These are phyloP conservation scores for Tridacna crocea DNA, from an alignment of 2,888 invertebrate species.

Conservation along the genomic window DNA sequence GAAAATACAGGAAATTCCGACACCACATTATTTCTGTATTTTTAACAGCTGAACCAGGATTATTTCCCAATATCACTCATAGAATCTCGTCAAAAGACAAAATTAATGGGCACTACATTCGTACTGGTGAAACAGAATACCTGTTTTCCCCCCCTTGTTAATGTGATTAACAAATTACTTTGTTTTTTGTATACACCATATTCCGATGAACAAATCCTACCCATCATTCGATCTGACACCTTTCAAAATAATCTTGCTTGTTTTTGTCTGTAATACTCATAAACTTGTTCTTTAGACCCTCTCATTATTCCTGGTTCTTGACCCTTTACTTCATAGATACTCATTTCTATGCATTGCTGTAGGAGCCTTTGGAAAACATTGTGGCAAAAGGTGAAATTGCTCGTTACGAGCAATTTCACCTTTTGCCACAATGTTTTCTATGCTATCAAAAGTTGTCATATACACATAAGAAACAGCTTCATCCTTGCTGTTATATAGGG, in stretches of 20 bases:
- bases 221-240: conserved; percentile 38
- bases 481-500: no score
- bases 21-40: conserved; percentile 43
- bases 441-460: no score
- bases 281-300: conserved; percentile 4
- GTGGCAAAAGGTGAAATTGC: no score
- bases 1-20: conserved; percentile 44
- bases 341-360: no score
- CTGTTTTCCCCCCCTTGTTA: conserved; percentile 30
- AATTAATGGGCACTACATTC: conserved; percentile 50
- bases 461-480: no score
- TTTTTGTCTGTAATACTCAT: conserved; percentile 8
- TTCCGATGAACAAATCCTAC: conserved; percentile 35
- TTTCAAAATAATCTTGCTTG: conserved; percentile 35
- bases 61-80: conserved; percentile 48
- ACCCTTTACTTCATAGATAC: no score
- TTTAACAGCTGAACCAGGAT: conserved; percentile 21
- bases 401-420: no score
- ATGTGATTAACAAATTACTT: conserved; percentile 58
- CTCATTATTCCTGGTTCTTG: conserved; percentile 10
- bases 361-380: no score
- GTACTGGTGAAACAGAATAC: conserved; percentile 45
- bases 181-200: conserved; percentile 50
- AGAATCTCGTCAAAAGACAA: conserved; percentile 57
- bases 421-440: no score